phyloP scores from a whole-genome alignment of 2,113 vertebrate species.

The Albula goreensis region DNA sequence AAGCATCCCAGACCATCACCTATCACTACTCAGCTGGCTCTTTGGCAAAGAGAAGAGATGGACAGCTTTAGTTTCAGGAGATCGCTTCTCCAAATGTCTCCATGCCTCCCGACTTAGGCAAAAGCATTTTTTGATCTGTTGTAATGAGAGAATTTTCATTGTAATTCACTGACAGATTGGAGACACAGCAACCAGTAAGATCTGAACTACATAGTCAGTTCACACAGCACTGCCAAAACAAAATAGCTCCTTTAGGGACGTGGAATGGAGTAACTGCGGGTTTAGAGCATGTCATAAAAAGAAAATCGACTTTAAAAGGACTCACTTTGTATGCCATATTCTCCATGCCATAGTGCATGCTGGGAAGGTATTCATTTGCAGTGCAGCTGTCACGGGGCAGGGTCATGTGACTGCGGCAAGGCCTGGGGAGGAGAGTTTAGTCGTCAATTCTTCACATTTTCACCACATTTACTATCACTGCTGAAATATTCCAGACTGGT shows the following conservation, averaged over 20 bases:
- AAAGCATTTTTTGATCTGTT: not conserved
- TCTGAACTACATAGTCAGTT: not conserved
- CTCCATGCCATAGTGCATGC: constrained; percentile 64
- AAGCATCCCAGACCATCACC: not conserved
- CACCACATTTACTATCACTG: not conserved
- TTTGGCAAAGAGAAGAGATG: not conserved
- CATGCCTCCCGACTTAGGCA: not conserved
- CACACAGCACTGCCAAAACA: not conserved
- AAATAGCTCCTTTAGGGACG: not conserved
- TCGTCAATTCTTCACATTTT: not conserved
- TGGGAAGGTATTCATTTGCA: constrained; percentile 55
- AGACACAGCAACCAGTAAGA: not conserved
- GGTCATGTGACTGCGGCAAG: constrained; percentile 59
- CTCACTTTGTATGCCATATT: constrained; percentile 62
- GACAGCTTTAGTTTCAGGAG: not conserved
- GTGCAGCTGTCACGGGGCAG: constrained; percentile 54
- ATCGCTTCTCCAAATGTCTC: not conserved
- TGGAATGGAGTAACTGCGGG: not conserved
- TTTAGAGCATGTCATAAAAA: not conserved
- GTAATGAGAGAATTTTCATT: not conserved
- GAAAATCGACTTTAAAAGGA: not conserved
- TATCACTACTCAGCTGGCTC: not conserved
- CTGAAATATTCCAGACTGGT: not conserved
- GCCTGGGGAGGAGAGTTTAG: constrained; percentile 40
- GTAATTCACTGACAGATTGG: not conserved